Evolutionary conservation across 2,797 vertebrate species (phyloP), one percentile per base, ranked within the genome.

Genomic region (Acrossocheilus wenchowensis): DNA sequence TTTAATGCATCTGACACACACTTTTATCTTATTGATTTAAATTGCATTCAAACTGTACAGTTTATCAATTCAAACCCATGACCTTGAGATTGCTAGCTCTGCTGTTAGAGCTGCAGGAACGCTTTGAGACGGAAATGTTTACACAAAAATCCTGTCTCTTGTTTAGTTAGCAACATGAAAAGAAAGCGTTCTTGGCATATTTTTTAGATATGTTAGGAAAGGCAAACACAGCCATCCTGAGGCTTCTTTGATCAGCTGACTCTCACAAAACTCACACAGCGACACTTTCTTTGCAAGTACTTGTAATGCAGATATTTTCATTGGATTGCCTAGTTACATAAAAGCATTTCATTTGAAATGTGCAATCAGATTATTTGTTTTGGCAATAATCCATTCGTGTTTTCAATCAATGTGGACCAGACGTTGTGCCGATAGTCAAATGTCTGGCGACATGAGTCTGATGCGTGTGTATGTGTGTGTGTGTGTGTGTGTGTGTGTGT

Each of bases 161-260:
- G 21, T 78, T 60, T 41, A 26, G 54, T 60, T 41, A 78, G 36
- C 21, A 78, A 60, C 54, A 60, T 78, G 36, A 78, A 78, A 78
- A 78, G 77, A 60, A 73, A 78, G 14, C 2, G 23, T 78, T 78
- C 36, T 26, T 78, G 54, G 54, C 77, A 60, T 78, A 41, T 78
- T 78, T 77, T 60, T n/a, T n/a, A 5, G 36, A 78, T 41, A n/a
- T 78, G 12, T 60, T 78, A 41, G 7, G 36, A 60, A 60, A 41
- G 62, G 23, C 36, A 78, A 78, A 60, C 48, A 36, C 77, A 78
- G 52, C 12, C 36, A n/a, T 60, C 52, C 54, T 2, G 36, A 41
- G 36, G 77, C 54, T 78, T 78, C 77, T 60, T 78, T 78, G 77
- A 78, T 78, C 77, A 41, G 36, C 34, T 41, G 52, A 78, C 21